Evolutionary conservation across 2,113 vertebrate genomes (phyloP).

Genomic region (Emydocephalus ijimae): DNA sequence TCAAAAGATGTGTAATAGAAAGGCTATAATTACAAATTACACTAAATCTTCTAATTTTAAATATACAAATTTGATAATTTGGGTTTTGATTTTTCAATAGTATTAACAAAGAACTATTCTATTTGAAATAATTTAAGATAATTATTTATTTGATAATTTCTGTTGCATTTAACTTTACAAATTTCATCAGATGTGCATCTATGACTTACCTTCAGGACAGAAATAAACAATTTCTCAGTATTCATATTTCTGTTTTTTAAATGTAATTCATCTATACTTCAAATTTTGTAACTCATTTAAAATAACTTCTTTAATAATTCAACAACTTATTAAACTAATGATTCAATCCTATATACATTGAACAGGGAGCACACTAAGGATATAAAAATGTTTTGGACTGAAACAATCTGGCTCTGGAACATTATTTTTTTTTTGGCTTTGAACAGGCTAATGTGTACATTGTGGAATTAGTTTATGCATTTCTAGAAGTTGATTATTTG

Average conservation of each 20-base stretch:
- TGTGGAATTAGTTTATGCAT: background rate
- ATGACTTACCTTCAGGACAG: background rate
- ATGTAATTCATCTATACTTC: background rate
- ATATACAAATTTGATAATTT: background rate
- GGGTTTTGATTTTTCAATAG: background rate
- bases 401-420: background rate
- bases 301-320: background rate
- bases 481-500: background rate
- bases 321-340: background rate
- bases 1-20: background rate
- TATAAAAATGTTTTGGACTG: background rate
- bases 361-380: background rate
- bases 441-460: background rate
- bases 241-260: background rate
- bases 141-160: background rate
- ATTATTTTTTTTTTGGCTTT: background rate
- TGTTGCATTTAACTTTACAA: background rate
- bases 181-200: background rate
- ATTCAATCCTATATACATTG: background rate
- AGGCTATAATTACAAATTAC: background rate
- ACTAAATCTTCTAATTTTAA: background rate
- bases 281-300: background rate
- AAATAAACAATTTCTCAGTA: background rate
- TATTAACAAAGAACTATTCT: background rate
- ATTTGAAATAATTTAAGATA: background rate